A percentile compares a stretch with the other conserved stretches of the same genome.
phyloP scores from a whole-genome alignment of 2,888 invertebrate species.

The Pterobdella sp. region DNA sequence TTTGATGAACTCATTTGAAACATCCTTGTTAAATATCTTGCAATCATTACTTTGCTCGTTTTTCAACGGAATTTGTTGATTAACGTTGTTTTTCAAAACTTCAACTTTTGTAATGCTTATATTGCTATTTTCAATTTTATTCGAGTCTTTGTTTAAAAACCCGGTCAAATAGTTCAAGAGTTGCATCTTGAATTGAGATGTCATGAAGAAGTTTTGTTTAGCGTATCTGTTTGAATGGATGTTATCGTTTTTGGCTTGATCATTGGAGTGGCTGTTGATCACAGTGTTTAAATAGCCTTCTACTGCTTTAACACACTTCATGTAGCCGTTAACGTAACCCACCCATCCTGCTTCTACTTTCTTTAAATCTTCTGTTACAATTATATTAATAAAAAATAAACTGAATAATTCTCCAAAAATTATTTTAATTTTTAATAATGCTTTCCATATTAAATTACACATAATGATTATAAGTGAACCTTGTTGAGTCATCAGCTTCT shows the following conservation, averaged over 20 bases:
- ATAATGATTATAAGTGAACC: not conserved
- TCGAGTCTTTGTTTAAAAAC: not conserved
- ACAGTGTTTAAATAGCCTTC: not conserved
- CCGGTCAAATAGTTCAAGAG: not conserved
- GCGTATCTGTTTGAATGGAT: not conserved
- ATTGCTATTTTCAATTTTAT: not conserved
- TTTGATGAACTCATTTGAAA: no score
- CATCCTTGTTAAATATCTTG: no score
- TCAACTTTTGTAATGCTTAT: no score
- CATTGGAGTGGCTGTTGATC: conserved; percentile 2
- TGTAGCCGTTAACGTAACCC: conserved; percentile 4
- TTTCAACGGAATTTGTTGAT: no score
- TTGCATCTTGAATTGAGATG: not conserved
- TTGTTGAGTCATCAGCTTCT: conserved; percentile 6
- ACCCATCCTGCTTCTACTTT: not conserved
- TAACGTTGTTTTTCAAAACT: no score
- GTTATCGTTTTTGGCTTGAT: not conserved
- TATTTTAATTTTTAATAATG: no score
- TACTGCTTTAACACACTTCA: not conserved
- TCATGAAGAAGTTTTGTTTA: not conserved
- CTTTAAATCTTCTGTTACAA: not conserved
- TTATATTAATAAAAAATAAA: not conserved
- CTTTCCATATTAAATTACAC: not conserved
- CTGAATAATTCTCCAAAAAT: not conserved
- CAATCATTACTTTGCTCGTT: no score